Conservation (phyloP, 2,797 vertebrate species). For the Anisognathus igniventris region DNA sequence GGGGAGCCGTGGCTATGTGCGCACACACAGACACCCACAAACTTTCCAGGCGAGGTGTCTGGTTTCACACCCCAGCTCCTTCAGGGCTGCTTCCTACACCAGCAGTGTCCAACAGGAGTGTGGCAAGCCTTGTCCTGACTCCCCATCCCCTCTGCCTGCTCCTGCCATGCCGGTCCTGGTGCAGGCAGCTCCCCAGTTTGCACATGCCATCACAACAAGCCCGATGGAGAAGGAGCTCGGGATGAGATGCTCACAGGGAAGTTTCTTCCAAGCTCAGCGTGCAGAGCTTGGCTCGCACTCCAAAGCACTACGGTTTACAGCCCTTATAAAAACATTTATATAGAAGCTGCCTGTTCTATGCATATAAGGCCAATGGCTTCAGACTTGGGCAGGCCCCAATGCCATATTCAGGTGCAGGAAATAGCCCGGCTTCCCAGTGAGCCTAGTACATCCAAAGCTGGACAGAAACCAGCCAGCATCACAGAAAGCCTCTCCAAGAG, state of each 20-base stretch:
- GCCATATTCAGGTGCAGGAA: slow-evolving; percentile 2
- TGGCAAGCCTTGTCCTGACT: not conserved
- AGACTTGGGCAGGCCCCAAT: slow-evolving; percentile 27
- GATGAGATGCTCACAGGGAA: not conserved
- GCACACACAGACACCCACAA: not conserved
- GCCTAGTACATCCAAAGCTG: slow-evolving; percentile 26
- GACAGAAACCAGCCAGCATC: slow-evolving; percentile 23
- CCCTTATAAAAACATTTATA: slow-evolving; percentile 63
- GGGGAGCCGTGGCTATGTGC: accelerated
- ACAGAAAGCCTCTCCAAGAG: slow-evolving; percentile 6
- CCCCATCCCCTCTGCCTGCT: not conserved
- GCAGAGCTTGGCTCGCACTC: not conserved
- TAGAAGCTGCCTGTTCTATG: slow-evolving; percentile 42
- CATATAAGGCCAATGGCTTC: slow-evolving; percentile 61
- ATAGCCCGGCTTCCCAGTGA: not conserved
- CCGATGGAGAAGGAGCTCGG: accelerated
- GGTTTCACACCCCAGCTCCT: not conserved
- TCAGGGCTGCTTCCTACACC: accelerated
- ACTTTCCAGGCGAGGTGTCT: accelerated
- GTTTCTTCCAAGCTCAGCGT: not conserved
- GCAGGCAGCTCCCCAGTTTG: not conserved
- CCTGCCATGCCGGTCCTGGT: not conserved
- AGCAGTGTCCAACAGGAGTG: not conserved
- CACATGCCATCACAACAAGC: not conserved
- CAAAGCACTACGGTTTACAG: not conserved